A percentile compares a stretch with the other conserved stretches of the same genome.
These are phyloP conservation scores for Oligia strigilis DNA, from an alignment of 2,888 invertebrate species.

Conservation along the genomic window DNA sequence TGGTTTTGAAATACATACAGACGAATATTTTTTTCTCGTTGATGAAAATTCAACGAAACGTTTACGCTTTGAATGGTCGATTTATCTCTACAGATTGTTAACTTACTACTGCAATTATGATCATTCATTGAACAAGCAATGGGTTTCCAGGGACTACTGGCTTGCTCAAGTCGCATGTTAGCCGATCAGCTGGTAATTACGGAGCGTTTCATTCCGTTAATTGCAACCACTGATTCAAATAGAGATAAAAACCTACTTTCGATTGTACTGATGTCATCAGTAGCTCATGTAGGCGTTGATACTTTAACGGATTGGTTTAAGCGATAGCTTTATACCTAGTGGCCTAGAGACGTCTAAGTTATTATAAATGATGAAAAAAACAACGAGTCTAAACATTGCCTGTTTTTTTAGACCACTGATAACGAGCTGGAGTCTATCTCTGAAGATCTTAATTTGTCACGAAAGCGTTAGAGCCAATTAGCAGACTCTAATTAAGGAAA, in stretches of 20 bases:
- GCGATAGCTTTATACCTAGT: slow-evolving; percentile 38
- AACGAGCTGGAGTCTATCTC: slow-evolving; percentile 16
- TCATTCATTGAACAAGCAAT: slow-evolving; percentile 35
- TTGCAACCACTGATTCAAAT: slow-evolving; percentile 58
- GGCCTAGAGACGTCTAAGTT: slow-evolving; percentile 48
- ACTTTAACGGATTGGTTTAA: slow-evolving; percentile 65
- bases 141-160: slow-evolving; percentile 21
- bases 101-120: slow-evolving; percentile 36
- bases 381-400: background rate
- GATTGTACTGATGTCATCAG: slow-evolving; percentile 85
- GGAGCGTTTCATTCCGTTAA: slow-evolving; percentile 44
- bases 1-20: slow-evolving; percentile 15
- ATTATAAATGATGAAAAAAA: slow-evolving; percentile 25
- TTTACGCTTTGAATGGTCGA: slow-evolving; percentile 13
- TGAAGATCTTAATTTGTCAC: slow-evolving; percentile 39
- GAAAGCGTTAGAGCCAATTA: slow-evolving; percentile 41
- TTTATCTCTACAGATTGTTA: slow-evolving; percentile 25
- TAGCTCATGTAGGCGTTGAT: slow-evolving; percentile 72
- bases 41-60: slow-evolving; percentile 3
- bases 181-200: slow-evolving; percentile 57
- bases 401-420: slow-evolving; percentile 14
- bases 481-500: slow-evolving; percentile 37
- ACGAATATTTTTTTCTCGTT: slow-evolving; percentile 8
- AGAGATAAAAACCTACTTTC: slow-evolving; percentile 78
- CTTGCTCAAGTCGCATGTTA: slow-evolving; percentile 33